Percentiles rank a stretch among this genome's conserved stretches.
These are phyloP conservation scores for Brachionus plicatilis DNA, from an alignment of 1,140 invertebrate genomes.

Conservation along the genomic window DNA sequence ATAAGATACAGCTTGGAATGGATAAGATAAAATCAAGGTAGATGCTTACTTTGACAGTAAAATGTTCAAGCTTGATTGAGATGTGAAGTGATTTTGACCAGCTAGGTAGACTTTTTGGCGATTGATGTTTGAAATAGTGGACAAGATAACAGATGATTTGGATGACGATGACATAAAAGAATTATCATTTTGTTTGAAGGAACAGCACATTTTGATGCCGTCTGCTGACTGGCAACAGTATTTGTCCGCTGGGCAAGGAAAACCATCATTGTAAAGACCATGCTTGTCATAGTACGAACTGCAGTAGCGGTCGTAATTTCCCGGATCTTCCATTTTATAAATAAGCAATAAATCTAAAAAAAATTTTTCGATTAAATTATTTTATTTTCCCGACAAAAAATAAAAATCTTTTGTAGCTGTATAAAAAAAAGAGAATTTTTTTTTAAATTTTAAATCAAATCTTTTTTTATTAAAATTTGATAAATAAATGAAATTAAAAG, in stretches of 20 bases:
- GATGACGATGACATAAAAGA: background rate
- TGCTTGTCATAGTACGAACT: conserved; percentile 38
- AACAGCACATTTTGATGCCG: conserved; percentile 32
- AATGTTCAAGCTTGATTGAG: background rate
- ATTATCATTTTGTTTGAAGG: background rate
- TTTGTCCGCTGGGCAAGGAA: conserved; percentile 36
- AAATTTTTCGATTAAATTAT: no score
- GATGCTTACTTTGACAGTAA: conserved; percentile 20
- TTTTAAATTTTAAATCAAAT: no score
- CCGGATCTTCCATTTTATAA: conserved; percentile 1
- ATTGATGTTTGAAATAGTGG: conserved; percentile 12
- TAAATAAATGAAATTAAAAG: no score
- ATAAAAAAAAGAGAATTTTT: no score
- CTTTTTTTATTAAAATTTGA: no score
- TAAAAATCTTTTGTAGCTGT: no score
- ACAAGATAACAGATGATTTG: background rate
- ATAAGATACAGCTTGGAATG: background rate
- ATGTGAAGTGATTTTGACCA: background rate
- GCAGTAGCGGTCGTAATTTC: conserved; percentile 25
- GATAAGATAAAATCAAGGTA: conserved; percentile 32
- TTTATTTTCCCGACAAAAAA: no score
- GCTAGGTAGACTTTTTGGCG: background rate
- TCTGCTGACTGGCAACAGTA: conserved; percentile 22
- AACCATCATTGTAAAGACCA: conserved; percentile 39
- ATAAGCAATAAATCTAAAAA: background rate